Percentiles rank a stretch among this genome's conserved stretches.
Conservation (phyloP, 2,113 vertebrate genomes). For the Orycteropus afer region DNA sequence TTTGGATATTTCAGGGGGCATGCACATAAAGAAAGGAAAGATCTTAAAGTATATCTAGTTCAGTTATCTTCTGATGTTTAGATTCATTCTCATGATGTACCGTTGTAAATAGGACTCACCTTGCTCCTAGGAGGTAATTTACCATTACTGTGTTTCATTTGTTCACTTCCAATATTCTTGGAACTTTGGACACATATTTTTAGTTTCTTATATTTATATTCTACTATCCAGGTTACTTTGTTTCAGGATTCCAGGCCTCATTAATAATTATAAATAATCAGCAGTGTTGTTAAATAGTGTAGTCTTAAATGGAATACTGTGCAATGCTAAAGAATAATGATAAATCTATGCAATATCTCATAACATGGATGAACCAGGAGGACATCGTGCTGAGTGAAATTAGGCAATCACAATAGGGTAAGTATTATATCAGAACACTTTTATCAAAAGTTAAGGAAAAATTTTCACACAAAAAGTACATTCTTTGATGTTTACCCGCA, state of each 20-base stretch:
- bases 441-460: no score
- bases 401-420: no score
- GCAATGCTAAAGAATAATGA: no score
- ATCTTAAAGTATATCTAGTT: not conserved
- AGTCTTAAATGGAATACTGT: no score
- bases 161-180: not conserved
- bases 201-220: constrained; percentile 4
- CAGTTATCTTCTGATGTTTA: not conserved
- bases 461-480: no score
- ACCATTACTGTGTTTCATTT: constrained; percentile 19
- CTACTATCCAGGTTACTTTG: not conserved
- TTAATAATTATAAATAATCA: not conserved
- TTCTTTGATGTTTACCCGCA: no score
- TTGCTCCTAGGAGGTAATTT: not conserved
- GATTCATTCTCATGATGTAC: not conserved
- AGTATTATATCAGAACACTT: no score
- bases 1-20: not conserved
- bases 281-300: not conserved
- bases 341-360: no score
- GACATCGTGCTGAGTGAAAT: no score
- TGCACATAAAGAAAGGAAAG: not conserved
- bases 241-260: constrained; percentile 29
- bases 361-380: no score
- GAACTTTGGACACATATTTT: not conserved
- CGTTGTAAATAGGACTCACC: not conserved